phyloP scores from a whole-genome alignment of 1,140 invertebrate genomes.

The Drosophila willistoni region DNA sequence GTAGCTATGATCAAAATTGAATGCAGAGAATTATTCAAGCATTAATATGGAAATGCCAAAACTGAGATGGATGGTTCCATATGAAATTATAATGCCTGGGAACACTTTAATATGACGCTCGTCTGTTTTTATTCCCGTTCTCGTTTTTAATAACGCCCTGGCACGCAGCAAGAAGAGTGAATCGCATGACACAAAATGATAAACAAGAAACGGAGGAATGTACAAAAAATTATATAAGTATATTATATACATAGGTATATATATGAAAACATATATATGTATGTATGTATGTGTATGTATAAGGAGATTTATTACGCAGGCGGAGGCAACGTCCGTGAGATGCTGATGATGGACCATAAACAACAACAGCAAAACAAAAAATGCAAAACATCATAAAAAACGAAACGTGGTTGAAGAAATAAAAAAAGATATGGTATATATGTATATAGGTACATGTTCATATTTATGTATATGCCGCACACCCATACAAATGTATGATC shows the following conservation, averaged over 20 bases:
- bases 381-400: constrained; percentile 67
- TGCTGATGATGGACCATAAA: constrained; percentile 79
- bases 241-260: constrained; percentile 30
- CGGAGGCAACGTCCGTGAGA: constrained; percentile 55
- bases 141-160: constrained; percentile 70
- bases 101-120: constrained; percentile 77
- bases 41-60: constrained; percentile 77
- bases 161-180: constrained; percentile 61
- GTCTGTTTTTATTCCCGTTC: constrained; percentile 28
- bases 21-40: constrained; percentile 70
- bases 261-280: constrained; percentile 17
- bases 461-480: constrained; percentile 40
- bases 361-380: constrained; percentile 38
- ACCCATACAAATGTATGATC: not conserved
- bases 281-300: constrained; percentile 27
- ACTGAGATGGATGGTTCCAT: constrained; percentile 73
- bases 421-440: constrained; percentile 43
- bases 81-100: constrained; percentile 79
- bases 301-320: constrained; percentile 80
- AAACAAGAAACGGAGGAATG: constrained; percentile 71
- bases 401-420: constrained; percentile 29
- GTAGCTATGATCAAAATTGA: constrained; percentile 59
- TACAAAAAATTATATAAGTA: constrained; percentile 27
- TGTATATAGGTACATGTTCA: constrained; percentile 14
- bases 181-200: constrained; percentile 81